phyloP scores from a whole-genome alignment of 2,797 vertebrate species.

The Dicrostonyx torquatus region DNA sequence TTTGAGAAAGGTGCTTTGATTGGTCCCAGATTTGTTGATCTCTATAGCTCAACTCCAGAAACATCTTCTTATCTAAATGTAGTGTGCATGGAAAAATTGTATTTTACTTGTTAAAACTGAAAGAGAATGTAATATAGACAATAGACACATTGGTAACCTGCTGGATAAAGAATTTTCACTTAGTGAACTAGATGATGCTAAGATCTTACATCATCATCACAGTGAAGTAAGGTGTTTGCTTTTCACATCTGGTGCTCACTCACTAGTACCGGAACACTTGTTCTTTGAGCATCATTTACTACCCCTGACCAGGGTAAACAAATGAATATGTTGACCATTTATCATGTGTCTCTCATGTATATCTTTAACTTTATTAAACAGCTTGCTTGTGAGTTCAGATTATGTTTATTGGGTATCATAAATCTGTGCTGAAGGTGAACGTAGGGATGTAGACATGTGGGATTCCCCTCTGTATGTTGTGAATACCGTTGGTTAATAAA shows the following conservation, averaged over 20 bases:
- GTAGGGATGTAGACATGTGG: background rate
- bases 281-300: background rate
- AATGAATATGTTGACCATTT: background rate
- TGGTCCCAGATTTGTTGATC: background rate
- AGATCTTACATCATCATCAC: background rate
- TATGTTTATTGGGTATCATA: background rate
- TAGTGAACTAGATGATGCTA: background rate
- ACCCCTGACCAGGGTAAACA: background rate
- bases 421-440: background rate
- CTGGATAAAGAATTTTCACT: background rate
- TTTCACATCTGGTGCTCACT: background rate
- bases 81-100: background rate
- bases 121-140: background rate
- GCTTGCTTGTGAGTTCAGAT: background rate
- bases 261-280: background rate
- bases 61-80: slow-evolving; percentile 42
- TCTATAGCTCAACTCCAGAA: background rate
- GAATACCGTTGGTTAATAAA: too few species aligned
- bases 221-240: background rate
- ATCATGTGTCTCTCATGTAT: background rate
- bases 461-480: too few species aligned
- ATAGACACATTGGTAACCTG: background rate
- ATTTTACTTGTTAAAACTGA: slow-evolving; percentile 36
- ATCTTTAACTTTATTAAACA: background rate
- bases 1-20: slow-evolving; percentile 20